These are phyloP conservation scores for Priocnemis perturbator DNA, from an alignment of 2,888 invertebrate species.

Conservation along the genomic window DNA sequence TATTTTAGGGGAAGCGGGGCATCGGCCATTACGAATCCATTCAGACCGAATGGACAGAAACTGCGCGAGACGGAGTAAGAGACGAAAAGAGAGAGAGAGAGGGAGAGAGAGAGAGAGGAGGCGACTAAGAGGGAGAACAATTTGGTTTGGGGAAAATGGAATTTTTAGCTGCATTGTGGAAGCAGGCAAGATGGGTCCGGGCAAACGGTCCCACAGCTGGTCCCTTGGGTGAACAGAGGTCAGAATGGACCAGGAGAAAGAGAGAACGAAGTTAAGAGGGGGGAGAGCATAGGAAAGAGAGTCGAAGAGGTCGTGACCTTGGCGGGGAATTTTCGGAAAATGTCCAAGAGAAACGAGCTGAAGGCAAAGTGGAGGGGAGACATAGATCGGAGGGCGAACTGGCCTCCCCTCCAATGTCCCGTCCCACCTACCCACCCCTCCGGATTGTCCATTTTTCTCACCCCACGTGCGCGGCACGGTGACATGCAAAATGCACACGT, in stretches of 20 bases:
- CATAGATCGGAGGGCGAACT: neutral
- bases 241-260: constrained; percentile 23
- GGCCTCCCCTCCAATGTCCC: neutral
- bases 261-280: constrained; percentile 47
- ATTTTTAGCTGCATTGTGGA: constrained; percentile 65
- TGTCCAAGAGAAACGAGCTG: constrained; percentile 49
- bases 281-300: constrained; percentile 8
- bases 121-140: constrained; percentile 47
- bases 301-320: constrained; percentile 68
- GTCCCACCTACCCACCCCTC: constrained; percentile 20
- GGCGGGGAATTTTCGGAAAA: constrained; percentile 68
- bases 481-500: constrained; percentile 69
- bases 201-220: constrained; percentile 52
- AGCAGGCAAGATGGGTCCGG: constrained; percentile 41
- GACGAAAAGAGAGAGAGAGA: constrained; percentile 12
- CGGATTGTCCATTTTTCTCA: constrained; percentile 53
- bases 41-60: constrained; percentile 45
- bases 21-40: constrained; percentile 65
- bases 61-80: constrained; percentile 28
- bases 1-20: constrained; percentile 66
- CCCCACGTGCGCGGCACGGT: constrained; percentile 57
- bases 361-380: constrained; percentile 27
- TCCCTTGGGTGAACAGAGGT: constrained; percentile 19
- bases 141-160: constrained; percentile 61
- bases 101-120: constrained; percentile 16